phyloP scores from a whole-genome alignment of 2,113 vertebrate species.

The Rallus limicola region DNA sequence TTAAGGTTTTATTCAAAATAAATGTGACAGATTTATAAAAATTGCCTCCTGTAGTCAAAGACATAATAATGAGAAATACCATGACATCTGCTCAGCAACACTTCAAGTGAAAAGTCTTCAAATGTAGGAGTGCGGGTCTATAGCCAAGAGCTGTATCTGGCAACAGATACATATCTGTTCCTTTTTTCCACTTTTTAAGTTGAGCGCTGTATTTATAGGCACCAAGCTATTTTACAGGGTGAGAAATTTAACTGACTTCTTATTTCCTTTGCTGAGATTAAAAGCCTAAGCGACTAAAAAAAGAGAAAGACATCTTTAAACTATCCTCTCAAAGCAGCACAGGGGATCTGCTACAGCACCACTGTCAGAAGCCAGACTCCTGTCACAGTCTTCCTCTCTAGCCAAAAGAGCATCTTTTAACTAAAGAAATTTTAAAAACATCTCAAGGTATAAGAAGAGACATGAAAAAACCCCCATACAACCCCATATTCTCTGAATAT shows the following conservation, averaged over 20 bases:
- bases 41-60: background rate
- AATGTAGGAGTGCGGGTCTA: background rate
- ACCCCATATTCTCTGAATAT: background rate
- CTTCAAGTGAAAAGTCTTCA: background rate
- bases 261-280: background rate
- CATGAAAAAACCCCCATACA: background rate
- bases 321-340: background rate
- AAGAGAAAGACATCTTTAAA: background rate
- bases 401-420: background rate
- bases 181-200: background rate
- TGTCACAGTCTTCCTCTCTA: background rate
- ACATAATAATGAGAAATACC: background rate
- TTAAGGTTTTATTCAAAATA: background rate
- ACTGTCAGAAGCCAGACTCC: background rate
- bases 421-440: background rate
- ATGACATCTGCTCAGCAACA: background rate
- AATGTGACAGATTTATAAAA: constrained; percentile 26
- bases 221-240: background rate
- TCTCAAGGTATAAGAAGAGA: background rate
- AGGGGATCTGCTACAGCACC: background rate
- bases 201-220: background rate
- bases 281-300: background rate
- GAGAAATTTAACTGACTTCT: background rate
- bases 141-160: background rate
- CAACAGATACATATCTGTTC: background rate